Evolutionary conservation across 2,888 invertebrate species (phyloP), one percentile per base, ranked within the genome.

Genomic region (Erynnis tages): DNA sequence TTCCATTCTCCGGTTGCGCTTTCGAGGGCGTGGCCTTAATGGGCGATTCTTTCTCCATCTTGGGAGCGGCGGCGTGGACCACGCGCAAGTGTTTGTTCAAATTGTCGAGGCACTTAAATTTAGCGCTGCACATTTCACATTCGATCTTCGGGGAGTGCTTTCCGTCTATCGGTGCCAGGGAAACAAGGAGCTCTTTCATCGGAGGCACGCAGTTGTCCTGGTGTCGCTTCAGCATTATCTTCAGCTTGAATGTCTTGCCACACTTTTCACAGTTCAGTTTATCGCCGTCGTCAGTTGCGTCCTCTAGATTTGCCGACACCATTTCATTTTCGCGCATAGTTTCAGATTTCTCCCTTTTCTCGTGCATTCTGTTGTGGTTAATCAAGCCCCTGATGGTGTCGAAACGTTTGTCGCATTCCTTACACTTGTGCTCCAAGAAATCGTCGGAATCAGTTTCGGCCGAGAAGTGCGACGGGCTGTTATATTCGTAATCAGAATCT

Each of bases 171-270:
- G 88, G 87, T 56, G 86, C 74, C 19, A 88, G 58, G 0, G 83
- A 69, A 19, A 89, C 68, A 2, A 78, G 66, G 10, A 88, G 59
- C 57, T 86, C 79, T 50, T 86, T 88, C 56, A 74, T 65, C 0
- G 76, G 77, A 0, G 78, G 65, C 19, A 66, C 66, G 53, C 89
- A 89, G 0, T 68, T 54, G 7, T 82, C 82, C 11, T 66, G 56
- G 54, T 90, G 90, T 0, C 88, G 75, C 41, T 88, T 89, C 40
- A 90, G 59, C 90, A 90, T 90, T 45, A 90, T 90, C 49, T 89
- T 87, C 35, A 90, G 62, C 63, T 90, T 90, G 59, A 90, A 90
- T 0, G 72, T 74, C 57, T 81, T 87, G 0, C 73, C 77, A 54
- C 90, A 90, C 56, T 72, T 79, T 0, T 81, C 73, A 50, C 90